phyloP scores from a whole-genome alignment of 2,797 vertebrate species.

The Rachycentron canadum region DNA sequence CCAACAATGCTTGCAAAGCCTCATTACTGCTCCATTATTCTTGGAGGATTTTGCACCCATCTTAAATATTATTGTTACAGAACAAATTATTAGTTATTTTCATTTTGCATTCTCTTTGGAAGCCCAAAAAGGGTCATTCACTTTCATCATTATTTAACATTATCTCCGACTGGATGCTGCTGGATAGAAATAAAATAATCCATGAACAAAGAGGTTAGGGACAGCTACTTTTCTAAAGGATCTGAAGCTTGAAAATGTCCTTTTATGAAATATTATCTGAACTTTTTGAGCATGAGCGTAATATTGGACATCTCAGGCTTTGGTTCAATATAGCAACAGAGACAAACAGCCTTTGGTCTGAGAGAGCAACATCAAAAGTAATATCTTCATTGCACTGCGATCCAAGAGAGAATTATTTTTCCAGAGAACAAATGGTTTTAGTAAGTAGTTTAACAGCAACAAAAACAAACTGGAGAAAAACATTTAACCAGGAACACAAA shows the following conservation, averaged over 20 bases:
- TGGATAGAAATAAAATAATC: constrained; percentile 23
- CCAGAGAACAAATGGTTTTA: constrained; percentile 75
- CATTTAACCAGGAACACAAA: constrained; percentile 84
- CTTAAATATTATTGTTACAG: constrained; percentile 49
- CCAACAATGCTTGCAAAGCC: constrained; percentile 74
- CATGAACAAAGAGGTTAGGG: constrained; percentile 27
- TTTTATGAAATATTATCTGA: constrained; percentile 38
- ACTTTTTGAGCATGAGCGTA: constrained; percentile 43
- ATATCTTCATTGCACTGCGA: constrained; percentile 67
- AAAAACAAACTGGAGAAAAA: constrained; percentile 81
- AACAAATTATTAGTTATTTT: constrained; percentile 49
- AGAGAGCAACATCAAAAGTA: constrained; percentile 75
- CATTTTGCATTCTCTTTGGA: constrained; percentile 32
- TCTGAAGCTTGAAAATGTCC: constrained; percentile 37
- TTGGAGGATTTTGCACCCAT: constrained; percentile 50
- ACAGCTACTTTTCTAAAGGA: constrained; percentile 23
- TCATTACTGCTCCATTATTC: constrained; percentile 75
- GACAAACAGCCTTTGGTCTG: constrained; percentile 70
- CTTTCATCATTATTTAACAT: constrained; percentile 31
- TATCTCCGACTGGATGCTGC: constrained; percentile 5
- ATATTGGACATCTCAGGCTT: constrained; percentile 70
- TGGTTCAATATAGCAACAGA: constrained; percentile 62
- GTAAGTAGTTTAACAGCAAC: constrained; percentile 76
- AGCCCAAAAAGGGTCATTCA: constrained; percentile 25
- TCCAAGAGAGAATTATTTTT: constrained; percentile 74